Conservation (phyloP, 2,888 invertebrate species). For the Chrysodeixis includens region DNA sequence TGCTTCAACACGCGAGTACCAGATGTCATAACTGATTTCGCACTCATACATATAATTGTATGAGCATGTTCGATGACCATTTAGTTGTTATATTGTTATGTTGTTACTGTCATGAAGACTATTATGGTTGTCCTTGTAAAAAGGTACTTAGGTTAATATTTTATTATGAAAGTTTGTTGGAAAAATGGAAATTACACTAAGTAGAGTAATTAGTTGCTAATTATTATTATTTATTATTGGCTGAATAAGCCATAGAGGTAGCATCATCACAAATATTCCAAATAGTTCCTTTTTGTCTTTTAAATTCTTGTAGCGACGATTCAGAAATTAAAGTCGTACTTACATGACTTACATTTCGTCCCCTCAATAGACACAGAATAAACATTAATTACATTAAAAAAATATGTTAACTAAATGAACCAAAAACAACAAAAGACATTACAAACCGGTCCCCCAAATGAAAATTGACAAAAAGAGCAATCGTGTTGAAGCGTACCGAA, state of each 20-base stretch:
- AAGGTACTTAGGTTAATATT: not conserved
- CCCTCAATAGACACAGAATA: constrained; percentile 11
- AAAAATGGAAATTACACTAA: too few species aligned
- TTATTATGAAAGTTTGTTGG: not conserved
- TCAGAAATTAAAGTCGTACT: too few species aligned
- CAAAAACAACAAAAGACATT: constrained; percentile 42
- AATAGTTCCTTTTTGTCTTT: too few species aligned
- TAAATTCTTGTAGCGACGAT: too few species aligned
- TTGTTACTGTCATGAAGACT: not conserved
- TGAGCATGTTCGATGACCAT: constrained; percentile 51
- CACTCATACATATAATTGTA: constrained; percentile 52
- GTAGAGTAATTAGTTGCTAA: too few species aligned
- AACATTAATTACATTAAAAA: constrained; percentile 31
- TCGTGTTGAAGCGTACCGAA: constrained; percentile 75
- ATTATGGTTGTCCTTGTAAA: not conserved
- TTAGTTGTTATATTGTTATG: constrained; percentile 30
- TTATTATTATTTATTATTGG: too few species aligned
- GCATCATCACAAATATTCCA: too few species aligned
- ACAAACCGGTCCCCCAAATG: constrained; percentile 42
- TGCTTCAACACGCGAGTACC: constrained; percentile 42
- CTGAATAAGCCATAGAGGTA: too few species aligned
- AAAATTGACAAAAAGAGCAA: constrained; percentile 65
- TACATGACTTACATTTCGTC: not conserved
- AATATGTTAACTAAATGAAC: constrained; percentile 38
- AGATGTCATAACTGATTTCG: constrained; percentile 57